These are phyloP conservation scores for Sycobia sp. DNA, from an alignment of 1,140 invertebrate genomes.

Conservation along the genomic window DNA sequence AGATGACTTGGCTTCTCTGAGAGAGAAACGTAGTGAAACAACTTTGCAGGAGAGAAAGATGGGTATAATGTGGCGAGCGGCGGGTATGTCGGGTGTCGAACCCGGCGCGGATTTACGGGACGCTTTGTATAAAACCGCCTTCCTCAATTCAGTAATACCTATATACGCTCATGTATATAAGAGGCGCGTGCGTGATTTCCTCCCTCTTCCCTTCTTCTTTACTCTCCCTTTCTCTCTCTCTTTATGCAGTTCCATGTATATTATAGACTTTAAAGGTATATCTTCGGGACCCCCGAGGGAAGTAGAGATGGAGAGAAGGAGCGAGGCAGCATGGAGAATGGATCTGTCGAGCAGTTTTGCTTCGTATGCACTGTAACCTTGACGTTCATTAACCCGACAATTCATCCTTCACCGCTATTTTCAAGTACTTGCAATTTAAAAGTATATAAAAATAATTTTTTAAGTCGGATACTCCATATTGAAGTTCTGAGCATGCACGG, in stretches of 20 bases:
- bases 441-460: no score
- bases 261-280: constrained; percentile 13
- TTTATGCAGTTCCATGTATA: constrained; percentile 24
- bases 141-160: constrained; percentile 62
- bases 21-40: no score
- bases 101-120: constrained; percentile 60
- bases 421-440: not conserved
- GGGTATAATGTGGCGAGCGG: no score
- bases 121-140: constrained; percentile 61
- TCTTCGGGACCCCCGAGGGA: not conserved
- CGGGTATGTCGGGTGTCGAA: constrained; percentile 59
- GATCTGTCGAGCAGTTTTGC: constrained; percentile 15
- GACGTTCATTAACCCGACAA: constrained; percentile 29
- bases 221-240: no score
- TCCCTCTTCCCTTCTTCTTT: no score
- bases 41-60: no score
- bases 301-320: not conserved
- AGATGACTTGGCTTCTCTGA: no score
- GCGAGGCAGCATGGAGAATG: not conserved
- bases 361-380: constrained; percentile 12
- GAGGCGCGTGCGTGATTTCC: constrained; percentile 35
- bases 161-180: constrained; percentile 29
- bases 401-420: not conserved
- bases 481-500: no score
- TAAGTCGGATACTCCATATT: no score